phyloP scores from a whole-genome alignment of 1,140 invertebrate species.

The Neodiprion fabricii region DNA sequence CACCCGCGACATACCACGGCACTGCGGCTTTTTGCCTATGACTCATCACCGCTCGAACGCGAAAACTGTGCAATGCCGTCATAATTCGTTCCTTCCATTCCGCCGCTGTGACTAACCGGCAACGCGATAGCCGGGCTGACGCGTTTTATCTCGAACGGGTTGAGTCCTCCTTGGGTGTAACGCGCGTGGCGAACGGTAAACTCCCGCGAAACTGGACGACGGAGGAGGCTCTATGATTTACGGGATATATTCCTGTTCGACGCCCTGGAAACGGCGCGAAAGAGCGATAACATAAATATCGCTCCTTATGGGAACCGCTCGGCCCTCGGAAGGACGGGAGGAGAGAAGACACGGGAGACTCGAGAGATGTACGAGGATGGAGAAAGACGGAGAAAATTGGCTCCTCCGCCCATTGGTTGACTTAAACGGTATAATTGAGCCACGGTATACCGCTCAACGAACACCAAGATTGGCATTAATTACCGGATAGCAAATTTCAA shows the following conservation, averaged over 20 bases:
- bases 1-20: background rate
- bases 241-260: no score
- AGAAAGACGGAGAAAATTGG: conserved; percentile 7
- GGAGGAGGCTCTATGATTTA: no score
- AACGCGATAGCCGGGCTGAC: no score
- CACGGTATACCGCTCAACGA: background rate
- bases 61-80: background rate
- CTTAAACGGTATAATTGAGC: conserved; percentile 7
- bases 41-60: background rate
- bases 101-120: background rate
- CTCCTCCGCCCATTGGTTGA: background rate
- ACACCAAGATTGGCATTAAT: conserved; percentile 5
- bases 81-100: background rate
- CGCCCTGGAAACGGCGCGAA: no score
- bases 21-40: background rate
- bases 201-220: no score
- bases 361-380: background rate
- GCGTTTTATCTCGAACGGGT: no score
- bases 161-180: no score
- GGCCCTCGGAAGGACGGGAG: background rate
- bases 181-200: no score
- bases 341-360: background rate
- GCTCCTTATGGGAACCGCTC: no score
- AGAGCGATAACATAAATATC: no score
- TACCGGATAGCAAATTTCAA: conserved; percentile 5